These are phyloP conservation scores for Leptopterna dolabrata DNA, from an alignment of 2,888 invertebrate genomes.

Conservation along the genomic window DNA sequence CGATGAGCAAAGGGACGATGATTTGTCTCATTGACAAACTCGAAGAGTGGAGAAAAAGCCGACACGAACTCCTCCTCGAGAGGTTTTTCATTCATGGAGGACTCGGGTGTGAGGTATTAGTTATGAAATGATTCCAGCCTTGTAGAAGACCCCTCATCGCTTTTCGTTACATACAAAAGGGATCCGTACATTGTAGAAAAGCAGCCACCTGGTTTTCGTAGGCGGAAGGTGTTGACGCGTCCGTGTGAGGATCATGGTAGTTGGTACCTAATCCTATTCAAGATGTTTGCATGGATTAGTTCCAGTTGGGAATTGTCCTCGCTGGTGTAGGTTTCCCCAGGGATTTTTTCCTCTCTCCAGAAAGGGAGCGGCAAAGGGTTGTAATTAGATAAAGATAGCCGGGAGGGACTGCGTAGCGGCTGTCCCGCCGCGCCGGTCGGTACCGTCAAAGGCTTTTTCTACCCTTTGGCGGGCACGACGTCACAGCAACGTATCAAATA, in stretches of 20 bases:
- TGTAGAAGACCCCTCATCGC: conserved; percentile 3
- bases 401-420: background rate
- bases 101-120: conserved; percentile 22
- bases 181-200: background rate
- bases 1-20: conserved; percentile 19
- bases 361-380: conserved; percentile 12
- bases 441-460: background rate
- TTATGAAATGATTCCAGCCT: conserved; percentile 33
- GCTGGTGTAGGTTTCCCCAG: background rate
- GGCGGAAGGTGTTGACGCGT: conserved; percentile 9
- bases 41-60: background rate
- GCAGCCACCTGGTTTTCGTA: background rate
- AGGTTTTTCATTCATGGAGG: background rate
- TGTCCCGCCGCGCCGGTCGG: background rate
- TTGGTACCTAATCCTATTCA: conserved; percentile 21
- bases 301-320: background rate
- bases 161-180: background rate
- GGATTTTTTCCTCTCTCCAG: background rate
- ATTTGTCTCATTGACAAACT: background rate
- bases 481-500: background rate
- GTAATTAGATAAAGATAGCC: conserved; percentile 12
- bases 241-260: background rate
- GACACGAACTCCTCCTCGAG: background rate
- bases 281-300: conserved; percentile 22
- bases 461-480: background rate